Conservation (phyloP, 2,888 invertebrate species). For the Tipula lateralis region DNA sequence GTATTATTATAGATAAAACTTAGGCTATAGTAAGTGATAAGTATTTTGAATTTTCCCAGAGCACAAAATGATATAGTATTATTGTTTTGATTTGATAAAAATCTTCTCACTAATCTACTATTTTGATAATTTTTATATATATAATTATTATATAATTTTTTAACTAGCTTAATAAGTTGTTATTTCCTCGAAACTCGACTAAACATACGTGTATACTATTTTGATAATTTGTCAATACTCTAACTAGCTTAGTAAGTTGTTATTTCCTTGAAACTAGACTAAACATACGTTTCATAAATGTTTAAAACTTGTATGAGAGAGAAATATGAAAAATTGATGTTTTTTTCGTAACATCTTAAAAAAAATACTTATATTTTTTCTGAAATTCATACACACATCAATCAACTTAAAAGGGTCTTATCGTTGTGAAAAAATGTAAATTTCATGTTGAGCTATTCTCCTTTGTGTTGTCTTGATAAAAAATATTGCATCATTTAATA, state of each 20-base stretch:
- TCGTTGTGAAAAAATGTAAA: background rate
- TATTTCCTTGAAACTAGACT: background rate
- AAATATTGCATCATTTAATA: slow-evolving; percentile 1
- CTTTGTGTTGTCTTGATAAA: background rate
- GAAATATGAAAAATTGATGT: background rate
- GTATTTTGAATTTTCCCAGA: too few species aligned
- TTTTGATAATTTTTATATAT: too few species aligned
- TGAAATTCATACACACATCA: background rate
- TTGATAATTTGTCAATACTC: too few species aligned
- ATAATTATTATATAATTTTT: background rate
- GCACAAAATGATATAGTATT: too few species aligned
- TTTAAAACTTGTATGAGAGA: too few species aligned
- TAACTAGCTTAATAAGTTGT: slow-evolving; percentile 11
- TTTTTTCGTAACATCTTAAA: background rate
- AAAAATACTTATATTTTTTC: background rate
- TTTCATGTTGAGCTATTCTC: slow-evolving; percentile 11
- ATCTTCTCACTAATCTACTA: too few species aligned
- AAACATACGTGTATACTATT: background rate
- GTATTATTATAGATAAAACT: too few species aligned
- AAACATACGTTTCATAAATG: background rate
- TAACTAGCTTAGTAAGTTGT: slow-evolving; percentile 6
- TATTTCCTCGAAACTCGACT: background rate
- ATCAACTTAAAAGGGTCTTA: slow-evolving; percentile 24
- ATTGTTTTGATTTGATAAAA: too few species aligned
- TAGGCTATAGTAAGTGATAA: too few species aligned